Base-by-base conservation (phyloP, 2,113 vertebrate species). In the Scartelaos histophorus region DNA sequence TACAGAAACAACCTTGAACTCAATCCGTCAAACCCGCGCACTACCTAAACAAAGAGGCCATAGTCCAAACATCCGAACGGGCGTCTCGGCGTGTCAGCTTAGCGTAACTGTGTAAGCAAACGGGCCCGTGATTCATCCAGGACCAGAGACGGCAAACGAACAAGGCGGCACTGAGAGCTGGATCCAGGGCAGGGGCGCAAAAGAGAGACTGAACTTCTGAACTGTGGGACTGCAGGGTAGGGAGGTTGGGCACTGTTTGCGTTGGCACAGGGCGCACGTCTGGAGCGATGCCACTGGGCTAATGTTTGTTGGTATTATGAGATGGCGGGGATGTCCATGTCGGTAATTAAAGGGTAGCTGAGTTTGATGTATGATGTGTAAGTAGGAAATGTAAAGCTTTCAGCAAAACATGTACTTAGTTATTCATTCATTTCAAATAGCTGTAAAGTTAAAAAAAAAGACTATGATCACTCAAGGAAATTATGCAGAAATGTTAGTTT, bases 101-200 rank as follows among this genome's bases (percentile, higher is more conserved):
- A 80, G 76, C 69, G 56, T 82, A 80, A 73, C 71, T 86, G 85
- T 87, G 85, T 79, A 83, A 69, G 81, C 77, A 83, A 88, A 87
- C 73, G 75, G 79, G 78, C 89, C 70, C 75, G 72, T 87, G 85
- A 91, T 91, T 90, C 82, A 88, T 84, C 78, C 85, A 87, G 89
- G 84, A 79, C 24, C n/a, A 13, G 2, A 25, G 77, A 66, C 81
- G 82, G 79, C 75, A 77, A 73, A 54, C 76, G 53, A 90, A 87
- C 84, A 85, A 81, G 71, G 78, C 81, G 70, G 76, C 78, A 88
- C 80, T 89, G 81, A 90, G 84, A 13, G 69, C 74, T 64, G 75
- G 58, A 62, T 66, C 38, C 57, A 82, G 34, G 75, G 67, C 68
- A 78, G 61, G 80, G 86, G 84, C 78, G 72, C 85, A 83, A 80